A percentile compares a stretch with the other conserved stretches of the same genome.
phyloP scores from a whole-genome alignment of 2,888 invertebrate species.

The Gastrophysa polygoni region DNA sequence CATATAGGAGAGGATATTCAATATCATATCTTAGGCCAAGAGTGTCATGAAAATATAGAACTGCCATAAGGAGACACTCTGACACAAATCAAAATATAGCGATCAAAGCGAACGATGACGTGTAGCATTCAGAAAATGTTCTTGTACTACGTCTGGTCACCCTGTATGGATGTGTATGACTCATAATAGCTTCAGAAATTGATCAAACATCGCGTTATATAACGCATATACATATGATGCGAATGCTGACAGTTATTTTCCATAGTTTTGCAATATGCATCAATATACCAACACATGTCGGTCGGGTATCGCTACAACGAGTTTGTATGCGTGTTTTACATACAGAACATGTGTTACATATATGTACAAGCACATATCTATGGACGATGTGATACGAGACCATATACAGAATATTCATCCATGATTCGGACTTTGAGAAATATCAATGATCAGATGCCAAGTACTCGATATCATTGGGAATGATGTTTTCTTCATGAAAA shows the following conservation, averaged over 20 bases:
- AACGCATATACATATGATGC: background rate
- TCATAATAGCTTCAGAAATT: background rate
- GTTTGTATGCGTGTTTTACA: slow-evolving; percentile 36
- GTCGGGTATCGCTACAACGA: slow-evolving; percentile 21
- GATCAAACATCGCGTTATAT: background rate
- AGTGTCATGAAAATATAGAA: no score
- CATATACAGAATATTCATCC: background rate
- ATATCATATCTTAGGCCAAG: no score
- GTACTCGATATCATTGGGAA: no score
- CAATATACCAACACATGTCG: slow-evolving; percentile 28
- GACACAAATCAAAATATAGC: no score
- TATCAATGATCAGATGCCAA: no score
- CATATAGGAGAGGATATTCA: no score
- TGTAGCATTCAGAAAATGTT: no score
- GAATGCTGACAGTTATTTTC: slow-evolving; percentile 5
- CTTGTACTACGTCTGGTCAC: no score
- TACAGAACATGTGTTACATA: slow-evolving; percentile 33
- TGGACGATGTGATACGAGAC: background rate
- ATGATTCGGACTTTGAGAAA: no score
- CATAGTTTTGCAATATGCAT: slow-evolving; percentile 24
- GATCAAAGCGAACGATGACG: no score
- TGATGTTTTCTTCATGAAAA: no score
- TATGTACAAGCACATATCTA: slow-evolving; percentile 22
- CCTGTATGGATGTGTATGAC: background rate
- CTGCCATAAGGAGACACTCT: no score